Percentiles rank a stretch among this genome's conserved stretches.
phyloP scores from a whole-genome alignment of 2,797 vertebrate species.

The Danionella dracula region DNA sequence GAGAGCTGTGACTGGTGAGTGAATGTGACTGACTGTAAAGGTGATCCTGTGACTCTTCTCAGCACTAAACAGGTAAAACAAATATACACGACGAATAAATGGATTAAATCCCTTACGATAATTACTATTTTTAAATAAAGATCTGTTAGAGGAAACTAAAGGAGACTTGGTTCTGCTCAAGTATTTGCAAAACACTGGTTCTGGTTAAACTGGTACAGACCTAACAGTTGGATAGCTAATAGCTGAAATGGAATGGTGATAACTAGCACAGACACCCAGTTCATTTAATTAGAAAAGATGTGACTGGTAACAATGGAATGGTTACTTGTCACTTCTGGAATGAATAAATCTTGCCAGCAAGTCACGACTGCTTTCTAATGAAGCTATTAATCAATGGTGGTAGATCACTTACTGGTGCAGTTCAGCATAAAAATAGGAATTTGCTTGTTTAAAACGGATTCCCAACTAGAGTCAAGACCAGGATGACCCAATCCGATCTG shows the following conservation, averaged over 20 bases:
- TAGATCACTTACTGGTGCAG: background rate
- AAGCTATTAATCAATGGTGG: background rate
- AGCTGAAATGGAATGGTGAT: too few species aligned
- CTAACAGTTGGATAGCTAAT: background rate
- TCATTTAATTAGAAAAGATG: background rate
- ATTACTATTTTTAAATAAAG: background rate
- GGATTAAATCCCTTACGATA: too few species aligned
- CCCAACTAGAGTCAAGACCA: background rate
- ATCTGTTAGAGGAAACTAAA: background rate
- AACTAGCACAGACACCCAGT: background rate
- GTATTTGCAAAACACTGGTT: background rate
- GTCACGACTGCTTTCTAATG: background rate
- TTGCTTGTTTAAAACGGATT: background rate
- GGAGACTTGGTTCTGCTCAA: background rate
- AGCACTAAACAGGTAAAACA: too few species aligned
- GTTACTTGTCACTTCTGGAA: background rate
- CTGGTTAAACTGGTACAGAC: background rate
- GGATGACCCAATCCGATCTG: constrained; percentile 14
- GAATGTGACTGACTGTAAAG: too few species aligned
- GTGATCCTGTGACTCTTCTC: too few species aligned
- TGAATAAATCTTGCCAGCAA: background rate
- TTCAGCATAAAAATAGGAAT: background rate
- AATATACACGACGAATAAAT: too few species aligned
- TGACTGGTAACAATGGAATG: background rate
- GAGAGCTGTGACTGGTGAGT: too few species aligned